Evolutionary conservation across 2,113 vertebrate genomes (phyloP).

Genomic region (Phainopepla nitens): DNA sequence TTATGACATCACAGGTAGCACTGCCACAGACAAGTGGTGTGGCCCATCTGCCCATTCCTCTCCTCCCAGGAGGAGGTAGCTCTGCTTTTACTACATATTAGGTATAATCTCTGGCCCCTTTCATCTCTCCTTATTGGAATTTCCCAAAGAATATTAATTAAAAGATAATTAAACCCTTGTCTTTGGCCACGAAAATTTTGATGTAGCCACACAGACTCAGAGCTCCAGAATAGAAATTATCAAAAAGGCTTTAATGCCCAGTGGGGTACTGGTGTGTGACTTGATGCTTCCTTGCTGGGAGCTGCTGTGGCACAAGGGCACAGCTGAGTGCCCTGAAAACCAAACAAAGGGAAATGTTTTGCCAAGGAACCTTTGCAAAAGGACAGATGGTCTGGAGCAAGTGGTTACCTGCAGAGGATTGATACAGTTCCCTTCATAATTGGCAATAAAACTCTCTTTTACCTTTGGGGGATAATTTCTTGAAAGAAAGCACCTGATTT

Average conservation of each 20-base stretch:
- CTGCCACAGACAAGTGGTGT: fast-evolving
- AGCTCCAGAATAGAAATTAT: background rate
- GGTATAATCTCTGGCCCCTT: background rate
- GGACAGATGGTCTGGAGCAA: background rate
- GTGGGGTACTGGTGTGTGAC: background rate
- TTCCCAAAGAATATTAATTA: background rate
- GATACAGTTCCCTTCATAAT: background rate
- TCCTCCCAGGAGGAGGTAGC: background rate
- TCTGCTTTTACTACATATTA: background rate
- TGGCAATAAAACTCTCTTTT: background rate
- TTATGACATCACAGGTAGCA: background rate
- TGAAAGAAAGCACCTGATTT: background rate
- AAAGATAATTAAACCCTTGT: background rate
- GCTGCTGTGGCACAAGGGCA: background rate
- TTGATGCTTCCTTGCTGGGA: background rate
- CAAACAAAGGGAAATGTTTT: background rate
- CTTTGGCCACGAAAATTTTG: background rate
- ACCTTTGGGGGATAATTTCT: background rate
- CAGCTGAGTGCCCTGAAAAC: background rate
- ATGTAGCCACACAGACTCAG: background rate
- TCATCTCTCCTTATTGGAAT: background rate
- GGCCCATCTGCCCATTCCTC: background rate
- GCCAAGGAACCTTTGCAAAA: background rate
- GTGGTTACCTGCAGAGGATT: background rate
- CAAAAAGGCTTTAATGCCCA: background rate